Conservation (phyloP, 2,888 invertebrate species). For the Tiliacea aurago region DNA sequence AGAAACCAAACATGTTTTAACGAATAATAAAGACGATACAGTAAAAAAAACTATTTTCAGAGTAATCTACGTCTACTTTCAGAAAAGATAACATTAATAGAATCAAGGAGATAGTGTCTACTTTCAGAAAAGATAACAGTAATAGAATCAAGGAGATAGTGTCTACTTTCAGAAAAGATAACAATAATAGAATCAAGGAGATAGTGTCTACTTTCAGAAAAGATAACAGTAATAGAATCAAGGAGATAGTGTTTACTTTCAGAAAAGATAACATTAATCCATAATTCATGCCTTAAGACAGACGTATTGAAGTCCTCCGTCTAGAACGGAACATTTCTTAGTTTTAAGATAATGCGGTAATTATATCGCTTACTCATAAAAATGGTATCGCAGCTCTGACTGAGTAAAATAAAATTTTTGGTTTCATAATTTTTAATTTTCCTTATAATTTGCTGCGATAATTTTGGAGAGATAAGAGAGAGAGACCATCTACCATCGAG, state of each 20-base stretch:
- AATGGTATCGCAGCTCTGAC: neutral
- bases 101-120: too few species aligned
- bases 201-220: too few species aligned
- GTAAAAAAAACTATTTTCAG: neutral
- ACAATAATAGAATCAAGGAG: too few species aligned
- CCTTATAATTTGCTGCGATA: neutral
- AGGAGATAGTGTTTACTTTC: too few species aligned
- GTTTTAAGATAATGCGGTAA: conserved; percentile 1
- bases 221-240: too few species aligned
- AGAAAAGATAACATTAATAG: too few species aligned
- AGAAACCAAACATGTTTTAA: neutral
- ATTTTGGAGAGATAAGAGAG: neutral
- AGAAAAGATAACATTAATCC: neutral
- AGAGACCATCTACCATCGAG: too few species aligned
- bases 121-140: too few species aligned
- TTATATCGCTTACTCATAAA: neutral
- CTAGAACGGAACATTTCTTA: conserved; percentile 4
- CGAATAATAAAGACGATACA: neutral
- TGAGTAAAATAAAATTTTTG: neutral
- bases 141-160: too few species aligned
- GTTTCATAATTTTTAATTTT: conserved; percentile 1
- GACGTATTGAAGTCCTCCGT: neutral
- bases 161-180: too few species aligned
- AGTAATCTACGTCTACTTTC: too few species aligned
- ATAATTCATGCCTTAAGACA: neutral